phyloP scores from a whole-genome alignment of 2,113 vertebrate genomes.

The Colistium nudipinnis region DNA sequence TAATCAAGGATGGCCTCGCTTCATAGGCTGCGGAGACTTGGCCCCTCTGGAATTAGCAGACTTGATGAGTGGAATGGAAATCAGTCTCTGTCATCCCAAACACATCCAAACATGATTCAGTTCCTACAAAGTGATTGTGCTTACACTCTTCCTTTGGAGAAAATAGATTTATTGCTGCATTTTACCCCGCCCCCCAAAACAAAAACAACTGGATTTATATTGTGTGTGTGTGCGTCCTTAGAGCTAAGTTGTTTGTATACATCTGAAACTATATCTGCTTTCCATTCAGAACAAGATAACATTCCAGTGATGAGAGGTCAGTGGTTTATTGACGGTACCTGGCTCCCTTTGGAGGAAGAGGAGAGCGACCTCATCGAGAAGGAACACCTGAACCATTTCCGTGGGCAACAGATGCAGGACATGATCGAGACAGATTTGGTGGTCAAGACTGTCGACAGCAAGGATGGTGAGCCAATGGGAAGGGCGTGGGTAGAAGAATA shows the following conservation, averaged over 20 bases:
- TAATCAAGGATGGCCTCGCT: conserved; percentile 66
- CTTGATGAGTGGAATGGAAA: conserved; percentile 31
- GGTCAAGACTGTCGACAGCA: conserved; percentile 90
- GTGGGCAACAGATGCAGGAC: conserved; percentile 91
- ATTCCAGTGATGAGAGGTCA: conserved; percentile 98
- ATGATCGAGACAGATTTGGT: conserved; percentile 90
- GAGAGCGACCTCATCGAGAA: conserved; percentile 95
- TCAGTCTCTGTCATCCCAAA: not conserved
- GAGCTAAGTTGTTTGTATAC: not conserved
- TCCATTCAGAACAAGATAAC: conserved; percentile 87
- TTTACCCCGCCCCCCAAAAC: not conserved
- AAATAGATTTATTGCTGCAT: not conserved
- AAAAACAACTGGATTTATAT: no score
- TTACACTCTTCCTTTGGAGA: not conserved
- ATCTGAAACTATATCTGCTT: not conserved
- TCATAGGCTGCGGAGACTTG: conserved; percentile 43
- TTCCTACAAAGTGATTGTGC: not conserved
- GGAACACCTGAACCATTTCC: conserved; percentile 92
- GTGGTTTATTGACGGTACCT: conserved; percentile 97
- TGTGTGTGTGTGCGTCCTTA: not conserved
- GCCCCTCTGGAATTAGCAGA: conserved; percentile 46
- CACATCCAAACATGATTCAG: no score
- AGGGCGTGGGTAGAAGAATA: not conserved
- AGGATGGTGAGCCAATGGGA: conserved; percentile 89
- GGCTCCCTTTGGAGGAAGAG: conserved; percentile 96